Conservation (phyloP, 2,888 invertebrate species). For the Diarsia brunnea region DNA sequence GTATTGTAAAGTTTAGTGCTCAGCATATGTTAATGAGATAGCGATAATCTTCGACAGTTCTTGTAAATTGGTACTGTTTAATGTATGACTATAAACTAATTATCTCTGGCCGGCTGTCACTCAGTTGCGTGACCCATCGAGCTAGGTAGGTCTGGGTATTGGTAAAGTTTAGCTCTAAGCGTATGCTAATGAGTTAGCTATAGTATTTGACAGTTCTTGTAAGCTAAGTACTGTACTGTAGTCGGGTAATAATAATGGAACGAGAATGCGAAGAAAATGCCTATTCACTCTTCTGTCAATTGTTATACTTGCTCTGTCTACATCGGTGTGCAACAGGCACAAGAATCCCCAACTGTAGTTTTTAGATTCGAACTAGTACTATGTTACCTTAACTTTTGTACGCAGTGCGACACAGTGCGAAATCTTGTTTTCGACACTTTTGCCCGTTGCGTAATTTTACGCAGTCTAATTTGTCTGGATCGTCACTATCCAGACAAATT, state of each 20-base stretch:
- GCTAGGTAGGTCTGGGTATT: slow-evolving; percentile 2
- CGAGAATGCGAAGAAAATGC: not conserved
- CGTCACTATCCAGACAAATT: too few species aligned
- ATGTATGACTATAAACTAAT: slow-evolving; percentile 67
- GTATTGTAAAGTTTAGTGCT: not conserved
- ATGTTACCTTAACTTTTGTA: slow-evolving; percentile 14
- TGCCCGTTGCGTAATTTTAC: slow-evolving; percentile 29
- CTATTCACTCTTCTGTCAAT: not conserved
- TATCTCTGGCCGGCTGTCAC: slow-evolving; percentile 59
- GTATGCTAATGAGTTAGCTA: too few species aligned
- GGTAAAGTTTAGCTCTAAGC: not conserved
- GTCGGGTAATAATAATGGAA: not conserved
- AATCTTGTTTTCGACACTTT: slow-evolving; percentile 27
- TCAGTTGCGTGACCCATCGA: slow-evolving; percentile 37
- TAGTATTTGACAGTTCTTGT: not conserved
- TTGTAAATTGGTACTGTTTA: too few species aligned
- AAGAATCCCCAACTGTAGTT: not conserved
- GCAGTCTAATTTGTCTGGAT: slow-evolving; percentile 16
- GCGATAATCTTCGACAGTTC: not conserved
- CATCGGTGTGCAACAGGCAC: not conserved
- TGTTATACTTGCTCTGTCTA: not conserved
- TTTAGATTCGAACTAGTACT: not conserved
- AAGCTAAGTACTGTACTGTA: not conserved
- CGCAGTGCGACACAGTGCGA: slow-evolving; percentile 43
- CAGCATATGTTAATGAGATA: not conserved